Percentiles rank a stretch among this genome's conserved stretches.
phyloP scores from a whole-genome alignment of 1,140 invertebrate species.

The Coelopa frigida region DNA sequence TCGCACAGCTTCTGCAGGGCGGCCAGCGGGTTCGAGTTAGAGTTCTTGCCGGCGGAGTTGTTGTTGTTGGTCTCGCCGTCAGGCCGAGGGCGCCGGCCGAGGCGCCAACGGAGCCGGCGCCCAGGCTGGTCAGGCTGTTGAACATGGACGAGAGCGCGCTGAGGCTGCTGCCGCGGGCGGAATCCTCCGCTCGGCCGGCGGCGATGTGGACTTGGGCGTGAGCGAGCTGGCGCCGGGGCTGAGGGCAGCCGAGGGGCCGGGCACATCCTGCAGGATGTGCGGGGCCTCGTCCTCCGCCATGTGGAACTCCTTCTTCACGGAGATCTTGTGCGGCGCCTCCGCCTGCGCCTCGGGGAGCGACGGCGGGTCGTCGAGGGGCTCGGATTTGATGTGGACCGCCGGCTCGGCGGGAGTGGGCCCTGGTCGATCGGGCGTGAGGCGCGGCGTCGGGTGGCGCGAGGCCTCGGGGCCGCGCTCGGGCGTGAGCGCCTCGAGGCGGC shows the following conservation, averaged over 20 bases:
- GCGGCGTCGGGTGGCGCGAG: slow-evolving; percentile 56
- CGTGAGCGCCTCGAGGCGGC: slow-evolving; percentile 65
- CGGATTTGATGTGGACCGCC: slow-evolving; percentile 21
- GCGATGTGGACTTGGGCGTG: slow-evolving; percentile 55
- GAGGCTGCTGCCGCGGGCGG: slow-evolving; percentile 54
- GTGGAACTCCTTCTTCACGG: slow-evolving; percentile 40
- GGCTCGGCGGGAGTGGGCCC: slow-evolving; percentile 8
- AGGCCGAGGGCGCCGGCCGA: slow-evolving; percentile 40
- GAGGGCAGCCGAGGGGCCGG: too few relatives aligned
- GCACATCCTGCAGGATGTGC: too few relatives aligned
- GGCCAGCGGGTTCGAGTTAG: slow-evolving; percentile 78
- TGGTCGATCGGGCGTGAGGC: slow-evolving; percentile 63
- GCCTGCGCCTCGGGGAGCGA: too few relatives aligned
- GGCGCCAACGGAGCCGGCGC: too few relatives aligned
- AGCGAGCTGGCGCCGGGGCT: slow-evolving; percentile 57
- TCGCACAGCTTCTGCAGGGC: slow-evolving; percentile 91
- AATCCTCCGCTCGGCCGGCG: too few relatives aligned
- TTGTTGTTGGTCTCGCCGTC: slow-evolving; percentile 23
- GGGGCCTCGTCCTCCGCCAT: slow-evolving; percentile 25
- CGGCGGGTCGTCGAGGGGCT: slow-evolving; percentile 22
- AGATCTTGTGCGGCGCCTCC: slow-evolving; percentile 23
- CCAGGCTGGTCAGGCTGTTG: slow-evolving; percentile 64
- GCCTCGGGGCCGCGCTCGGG: slow-evolving; percentile 58
- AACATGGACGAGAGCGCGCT: slow-evolving; percentile 85
- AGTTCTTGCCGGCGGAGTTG: slow-evolving; percentile 44